phyloP scores from a whole-genome alignment of 2,113 vertebrate species.

The Corythornis vintsioides region DNA sequence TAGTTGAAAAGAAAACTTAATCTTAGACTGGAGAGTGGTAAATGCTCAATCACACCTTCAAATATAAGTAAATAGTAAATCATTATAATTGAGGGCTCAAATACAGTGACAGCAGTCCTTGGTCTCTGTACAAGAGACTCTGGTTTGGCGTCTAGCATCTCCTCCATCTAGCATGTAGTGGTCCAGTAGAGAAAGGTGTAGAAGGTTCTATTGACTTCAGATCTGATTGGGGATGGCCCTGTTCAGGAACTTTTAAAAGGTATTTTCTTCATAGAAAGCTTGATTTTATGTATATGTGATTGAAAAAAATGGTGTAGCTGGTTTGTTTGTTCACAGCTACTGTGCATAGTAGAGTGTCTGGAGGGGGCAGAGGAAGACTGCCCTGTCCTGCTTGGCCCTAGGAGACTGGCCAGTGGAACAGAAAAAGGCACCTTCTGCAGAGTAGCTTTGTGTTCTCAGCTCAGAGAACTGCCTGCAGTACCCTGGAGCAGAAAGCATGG shows the following conservation, averaged over 20 bases:
- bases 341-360: neutral
- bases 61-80: neutral
- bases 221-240: neutral
- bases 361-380: neutral
- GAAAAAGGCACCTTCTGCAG: neutral
- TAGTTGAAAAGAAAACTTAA: neutral
- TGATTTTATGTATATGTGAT: neutral
- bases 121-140: neutral
- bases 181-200: neutral
- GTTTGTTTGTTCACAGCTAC: neutral
- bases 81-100: neutral
- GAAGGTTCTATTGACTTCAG: neutral
- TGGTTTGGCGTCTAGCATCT: neutral
- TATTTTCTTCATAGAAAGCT: neutral
- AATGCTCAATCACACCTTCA: neutral
- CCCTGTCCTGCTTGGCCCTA: neutral
- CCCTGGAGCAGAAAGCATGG: neutral
- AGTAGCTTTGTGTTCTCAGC: neutral
- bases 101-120: neutral
- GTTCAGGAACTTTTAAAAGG: neutral
- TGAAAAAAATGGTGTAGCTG: neutral
- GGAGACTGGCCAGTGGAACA: neutral
- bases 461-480: neutral
- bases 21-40: neutral
- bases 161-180: neutral